A percentile compares a stretch with the other conserved stretches of the same genome.
phyloP scores from a whole-genome alignment of 2,113 vertebrate species.

The Megalops atlanticus region DNA sequence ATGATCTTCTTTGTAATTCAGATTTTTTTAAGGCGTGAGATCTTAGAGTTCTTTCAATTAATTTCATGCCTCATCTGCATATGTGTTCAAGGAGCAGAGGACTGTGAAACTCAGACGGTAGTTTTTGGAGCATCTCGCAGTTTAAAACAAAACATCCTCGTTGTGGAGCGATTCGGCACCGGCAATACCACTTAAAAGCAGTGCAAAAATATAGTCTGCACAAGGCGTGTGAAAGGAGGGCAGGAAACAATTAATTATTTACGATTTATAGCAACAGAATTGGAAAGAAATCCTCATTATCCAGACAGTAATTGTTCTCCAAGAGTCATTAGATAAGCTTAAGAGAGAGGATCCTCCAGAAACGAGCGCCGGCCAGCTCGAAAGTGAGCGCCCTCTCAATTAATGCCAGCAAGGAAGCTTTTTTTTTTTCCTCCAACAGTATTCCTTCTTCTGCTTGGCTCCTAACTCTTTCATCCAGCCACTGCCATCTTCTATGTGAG shows the following conservation, averaged over 20 bases:
- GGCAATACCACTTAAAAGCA: background rate
- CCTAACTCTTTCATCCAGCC: too few relatives aligned
- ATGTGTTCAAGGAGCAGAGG: background rate
- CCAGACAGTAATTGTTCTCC: background rate
- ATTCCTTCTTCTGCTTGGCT: background rate
- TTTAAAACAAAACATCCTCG: background rate
- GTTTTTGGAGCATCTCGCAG: background rate
- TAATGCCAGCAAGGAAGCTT: background rate
- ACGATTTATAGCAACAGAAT: background rate
- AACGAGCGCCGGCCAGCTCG: background rate
- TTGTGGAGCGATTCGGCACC: background rate
- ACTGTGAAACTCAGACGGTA: background rate
- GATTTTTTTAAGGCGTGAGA: background rate
- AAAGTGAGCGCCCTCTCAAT: background rate
- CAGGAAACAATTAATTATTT: background rate
- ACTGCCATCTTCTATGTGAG: too few relatives aligned
- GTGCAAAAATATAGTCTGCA: background rate
- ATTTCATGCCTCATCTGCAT: background rate
- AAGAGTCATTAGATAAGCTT: background rate
- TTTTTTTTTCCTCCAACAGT: background rate
- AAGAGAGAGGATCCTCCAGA: background rate
- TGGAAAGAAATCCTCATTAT: background rate
- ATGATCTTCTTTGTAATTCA: background rate
- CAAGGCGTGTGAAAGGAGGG: background rate
- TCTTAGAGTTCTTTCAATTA: background rate